Evolutionary conservation across 2,113 vertebrate species (phyloP), one percentile per base, ranked within the genome.

Genomic region (Mesoclemmys tuberculata): DNA sequence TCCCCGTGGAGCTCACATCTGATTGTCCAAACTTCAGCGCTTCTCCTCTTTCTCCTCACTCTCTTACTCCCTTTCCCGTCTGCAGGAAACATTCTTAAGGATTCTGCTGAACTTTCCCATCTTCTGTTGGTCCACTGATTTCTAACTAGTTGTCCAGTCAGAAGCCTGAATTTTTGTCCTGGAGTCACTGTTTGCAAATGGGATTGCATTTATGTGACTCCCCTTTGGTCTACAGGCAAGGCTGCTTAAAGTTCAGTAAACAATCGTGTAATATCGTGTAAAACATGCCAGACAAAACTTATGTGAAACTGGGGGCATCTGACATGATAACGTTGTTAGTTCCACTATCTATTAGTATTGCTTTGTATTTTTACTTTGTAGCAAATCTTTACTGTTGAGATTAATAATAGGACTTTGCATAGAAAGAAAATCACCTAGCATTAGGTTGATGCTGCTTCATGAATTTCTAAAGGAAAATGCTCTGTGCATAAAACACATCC

Each of bases 391-490:
- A 46, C 9, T 51, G 13, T 48, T 48, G 7, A 75, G 38, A 41
- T 75, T 38, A 75, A 12, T 44, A 44, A 75, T 41, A 74, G 68
- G 8, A 6, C 46, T 87, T 27, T 22, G 46, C 56, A n/a, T 10
- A 5, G 14, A 58, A 86, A 80, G 58, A 75, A 51, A 82, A 77
- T 10, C 2, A 22, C 38, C 10, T 78, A 0, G 0, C 44, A 24
- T 56, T 29, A 7, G 64, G 11, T 68, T 51, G 64, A 27, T 90
- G 3, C 44, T 48, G 2, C 58, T 48, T 44, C 81, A 48, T 90
- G 48, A 56, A 44, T 54, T 29, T 5, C n/a, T 52, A 29, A 35
- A 52, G 26, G 82, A 41, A 75, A 61, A 21, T 38, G 80, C 5
- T n/a, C 41, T 68, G 5, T 35, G 54, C 31, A 22, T 64, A 85